Evolutionary conservation across 2,797 vertebrate species (phyloP).

Genomic region (Agapornis canus): DNA sequence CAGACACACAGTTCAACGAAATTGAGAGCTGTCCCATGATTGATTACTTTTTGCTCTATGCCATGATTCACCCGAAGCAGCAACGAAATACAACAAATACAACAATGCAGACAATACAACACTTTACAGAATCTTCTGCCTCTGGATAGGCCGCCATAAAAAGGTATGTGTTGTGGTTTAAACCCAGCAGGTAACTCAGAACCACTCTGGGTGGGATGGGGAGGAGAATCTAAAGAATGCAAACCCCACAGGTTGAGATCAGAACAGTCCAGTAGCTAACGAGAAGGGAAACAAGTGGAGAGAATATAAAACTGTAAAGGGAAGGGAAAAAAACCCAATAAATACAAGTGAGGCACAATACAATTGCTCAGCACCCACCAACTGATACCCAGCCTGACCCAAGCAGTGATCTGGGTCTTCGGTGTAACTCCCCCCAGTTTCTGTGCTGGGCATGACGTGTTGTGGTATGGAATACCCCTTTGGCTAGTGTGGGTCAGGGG

Average conservation of each 20-base stretch:
- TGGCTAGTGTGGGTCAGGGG: not conserved
- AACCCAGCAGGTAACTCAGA: not conserved
- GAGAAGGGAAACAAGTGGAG: not conserved
- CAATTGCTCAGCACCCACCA: not conserved
- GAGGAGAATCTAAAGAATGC: not conserved
- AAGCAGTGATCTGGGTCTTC: not conserved
- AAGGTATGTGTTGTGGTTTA: not conserved
- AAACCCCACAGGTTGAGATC: not conserved
- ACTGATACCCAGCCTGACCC: not conserved
- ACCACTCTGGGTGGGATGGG: not conserved
- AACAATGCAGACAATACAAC: not conserved
- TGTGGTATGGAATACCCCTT: not conserved
- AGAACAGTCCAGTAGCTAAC: not conserved
- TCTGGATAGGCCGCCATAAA: not conserved
- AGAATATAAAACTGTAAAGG: not conserved
- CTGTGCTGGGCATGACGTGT: not conserved
- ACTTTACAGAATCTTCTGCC: not conserved
- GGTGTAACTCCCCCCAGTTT: not conserved
- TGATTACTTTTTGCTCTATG: not conserved
- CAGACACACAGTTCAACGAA: not conserved
- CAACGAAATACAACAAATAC: not conserved
- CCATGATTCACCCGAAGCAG: not conserved
- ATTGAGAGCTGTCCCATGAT: not conserved
- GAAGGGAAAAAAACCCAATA: not conserved
- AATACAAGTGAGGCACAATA: not conserved